These are phyloP conservation scores for Temnothorax ravouxi DNA, from an alignment of 2,888 invertebrate genomes.

Conservation along the genomic window DNA sequence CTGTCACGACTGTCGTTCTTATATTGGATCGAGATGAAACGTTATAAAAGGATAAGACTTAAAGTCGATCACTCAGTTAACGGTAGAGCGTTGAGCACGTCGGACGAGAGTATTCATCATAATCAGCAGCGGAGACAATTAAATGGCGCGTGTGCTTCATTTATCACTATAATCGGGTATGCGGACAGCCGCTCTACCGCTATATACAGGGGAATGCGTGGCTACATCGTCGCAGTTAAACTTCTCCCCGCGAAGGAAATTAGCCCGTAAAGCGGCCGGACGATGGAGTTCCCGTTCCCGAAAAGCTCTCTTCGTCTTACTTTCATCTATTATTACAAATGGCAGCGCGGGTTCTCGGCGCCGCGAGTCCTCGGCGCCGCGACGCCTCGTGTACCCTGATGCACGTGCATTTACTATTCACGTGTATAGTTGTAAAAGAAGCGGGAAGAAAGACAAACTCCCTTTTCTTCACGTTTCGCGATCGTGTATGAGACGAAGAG, in stretches of 20 bases:
- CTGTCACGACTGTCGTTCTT: not conserved
- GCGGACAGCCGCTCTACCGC: constrained; percentile 50
- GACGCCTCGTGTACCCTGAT: constrained; percentile 53
- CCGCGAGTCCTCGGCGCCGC: constrained; percentile 59
- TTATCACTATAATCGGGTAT: constrained; percentile 69
- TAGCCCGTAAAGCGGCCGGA: constrained; percentile 62
- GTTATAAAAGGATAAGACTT: not conserved
- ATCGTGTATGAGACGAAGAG: constrained; percentile 17
- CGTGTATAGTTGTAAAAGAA: constrained; percentile 1
- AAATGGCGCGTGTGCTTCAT: constrained; percentile 65
- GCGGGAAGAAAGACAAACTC: constrained; percentile 54
- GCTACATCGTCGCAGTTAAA: constrained; percentile 59
- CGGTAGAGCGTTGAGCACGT: constrained; percentile 21
- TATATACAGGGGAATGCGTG: constrained; percentile 56
- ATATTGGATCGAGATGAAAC: not conserved
- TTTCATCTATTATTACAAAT: constrained; percentile 75
- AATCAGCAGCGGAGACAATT: constrained; percentile 68
- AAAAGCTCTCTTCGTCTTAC: constrained; percentile 65
- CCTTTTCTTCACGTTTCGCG: constrained; percentile 29
- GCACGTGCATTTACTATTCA: constrained; percentile 12
- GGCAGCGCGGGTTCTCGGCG: constrained; percentile 55
- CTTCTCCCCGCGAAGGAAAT: constrained; percentile 61
- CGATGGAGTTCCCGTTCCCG: constrained; percentile 54
- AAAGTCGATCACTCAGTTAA: constrained; percentile 31
- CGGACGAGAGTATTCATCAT: constrained; percentile 61